These are phyloP conservation scores for Serinus canaria DNA, from an alignment of 2,113 vertebrate species.

Conservation along the genomic window DNA sequence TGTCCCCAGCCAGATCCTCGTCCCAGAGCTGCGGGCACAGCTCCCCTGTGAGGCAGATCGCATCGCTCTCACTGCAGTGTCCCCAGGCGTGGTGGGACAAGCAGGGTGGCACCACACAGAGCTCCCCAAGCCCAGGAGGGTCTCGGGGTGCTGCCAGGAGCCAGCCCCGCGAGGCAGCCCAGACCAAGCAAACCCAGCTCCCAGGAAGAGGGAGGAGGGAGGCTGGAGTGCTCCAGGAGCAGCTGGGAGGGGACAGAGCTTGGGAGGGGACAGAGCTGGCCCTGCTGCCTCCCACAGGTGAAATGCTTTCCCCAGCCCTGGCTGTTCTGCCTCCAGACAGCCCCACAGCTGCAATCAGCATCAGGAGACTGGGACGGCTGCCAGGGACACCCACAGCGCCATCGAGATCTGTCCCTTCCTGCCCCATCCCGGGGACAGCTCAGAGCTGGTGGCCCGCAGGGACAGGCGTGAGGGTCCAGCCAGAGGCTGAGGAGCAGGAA, in stretches of 20 bases:
- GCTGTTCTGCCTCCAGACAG: not conserved
- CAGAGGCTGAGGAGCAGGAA: not conserved
- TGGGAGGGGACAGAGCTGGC: not conserved
- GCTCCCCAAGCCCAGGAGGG: not conserved
- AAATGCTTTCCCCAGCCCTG: not conserved
- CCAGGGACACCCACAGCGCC: not conserved
- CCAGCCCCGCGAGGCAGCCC: fast-evolving
- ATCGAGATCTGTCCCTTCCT: fast-evolving
- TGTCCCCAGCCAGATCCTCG: slow-evolving; percentile 67
- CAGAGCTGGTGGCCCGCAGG: not conserved
- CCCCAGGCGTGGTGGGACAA: not conserved
- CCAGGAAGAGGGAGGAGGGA: not conserved
- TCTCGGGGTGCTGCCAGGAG: not conserved
- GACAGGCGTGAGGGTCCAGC: fast-evolving
- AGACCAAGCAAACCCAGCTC: not conserved
- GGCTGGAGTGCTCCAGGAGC: not conserved
- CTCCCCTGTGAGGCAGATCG: slow-evolving; percentile 41
- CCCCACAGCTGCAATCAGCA: not conserved
- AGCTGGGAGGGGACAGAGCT: not conserved
- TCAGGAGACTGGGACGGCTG: fast-evolving
- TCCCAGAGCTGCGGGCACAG: slow-evolving; percentile 66
- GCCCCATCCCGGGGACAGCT: not conserved
- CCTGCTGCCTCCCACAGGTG: not conserved
- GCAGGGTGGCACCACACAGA: fast-evolving
- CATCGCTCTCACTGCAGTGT: fast-evolving